Evolutionary conservation across 2,797 vertebrate genomes (phyloP).

Genomic region (Pelobates cultripes): DNA sequence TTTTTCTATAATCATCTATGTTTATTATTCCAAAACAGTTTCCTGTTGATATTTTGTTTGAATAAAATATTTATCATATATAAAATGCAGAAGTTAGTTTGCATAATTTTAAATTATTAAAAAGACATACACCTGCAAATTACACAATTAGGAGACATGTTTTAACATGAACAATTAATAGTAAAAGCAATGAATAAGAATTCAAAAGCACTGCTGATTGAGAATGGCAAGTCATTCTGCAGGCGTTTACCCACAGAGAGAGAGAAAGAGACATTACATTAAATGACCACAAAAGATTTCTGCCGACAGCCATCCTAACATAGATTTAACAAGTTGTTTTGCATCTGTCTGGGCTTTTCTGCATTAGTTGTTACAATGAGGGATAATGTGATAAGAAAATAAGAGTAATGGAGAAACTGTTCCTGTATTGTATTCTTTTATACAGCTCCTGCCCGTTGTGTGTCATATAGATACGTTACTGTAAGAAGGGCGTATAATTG

Average conservation of each 20-base stretch:
- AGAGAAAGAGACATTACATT: background rate
- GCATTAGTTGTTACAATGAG: background rate
- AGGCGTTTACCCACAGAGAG: background rate
- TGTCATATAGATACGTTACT: background rate
- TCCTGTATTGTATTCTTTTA: background rate
- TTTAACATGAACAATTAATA: conserved; percentile 1
- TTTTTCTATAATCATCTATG: background rate
- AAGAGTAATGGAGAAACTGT: background rate
- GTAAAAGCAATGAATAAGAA: background rate
- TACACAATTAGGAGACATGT: background rate
- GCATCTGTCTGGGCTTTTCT: background rate
- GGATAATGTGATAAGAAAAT: conserved; percentile 4
- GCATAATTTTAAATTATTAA: background rate
- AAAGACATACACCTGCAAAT: background rate
- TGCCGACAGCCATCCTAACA: background rate
- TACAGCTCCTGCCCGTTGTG: background rate
- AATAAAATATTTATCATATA: conserved; percentile 6
- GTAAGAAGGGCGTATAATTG: background rate
- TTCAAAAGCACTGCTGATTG: background rate
- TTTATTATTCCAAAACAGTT: background rate
- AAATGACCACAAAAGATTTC: conserved; percentile 6
- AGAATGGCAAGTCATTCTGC: background rate
- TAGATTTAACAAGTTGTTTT: background rate
- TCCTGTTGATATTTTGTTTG: background rate
- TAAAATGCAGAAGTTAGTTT: background rate